Conservation (phyloP, 2,113 vertebrate species). For the Pollachius pollachius region DNA sequence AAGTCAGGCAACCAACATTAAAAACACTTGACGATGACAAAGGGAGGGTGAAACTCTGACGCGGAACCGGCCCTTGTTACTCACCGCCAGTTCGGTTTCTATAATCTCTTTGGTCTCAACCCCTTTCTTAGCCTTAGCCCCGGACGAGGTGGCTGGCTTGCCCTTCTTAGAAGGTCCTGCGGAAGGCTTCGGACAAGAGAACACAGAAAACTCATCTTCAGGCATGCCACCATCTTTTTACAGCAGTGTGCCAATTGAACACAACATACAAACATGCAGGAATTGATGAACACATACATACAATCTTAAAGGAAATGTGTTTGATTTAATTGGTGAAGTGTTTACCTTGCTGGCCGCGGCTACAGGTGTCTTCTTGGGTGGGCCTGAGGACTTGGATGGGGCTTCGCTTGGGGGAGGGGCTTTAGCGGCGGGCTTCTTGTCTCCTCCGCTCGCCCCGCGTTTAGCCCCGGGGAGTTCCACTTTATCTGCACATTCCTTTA, state of each 20-base stretch:
- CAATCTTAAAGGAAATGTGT: no score
- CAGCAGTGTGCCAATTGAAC: no score
- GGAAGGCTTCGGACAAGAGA: slow-evolving; percentile 65
- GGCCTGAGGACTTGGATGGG: slow-evolving; percentile 76
- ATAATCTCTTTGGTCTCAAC: slow-evolving; percentile 81
- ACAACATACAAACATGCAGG: not conserved
- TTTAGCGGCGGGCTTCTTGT: slow-evolving; percentile 82
- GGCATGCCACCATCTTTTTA: not conserved
- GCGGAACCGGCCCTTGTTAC: slow-evolving; percentile 26
- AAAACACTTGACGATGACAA: not conserved
- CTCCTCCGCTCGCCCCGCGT: slow-evolving; percentile 72
- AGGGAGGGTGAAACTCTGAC: no score
- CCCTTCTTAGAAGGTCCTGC: slow-evolving; percentile 84
- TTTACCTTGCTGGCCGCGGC: slow-evolving; percentile 77
- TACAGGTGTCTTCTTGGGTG: slow-evolving; percentile 77
- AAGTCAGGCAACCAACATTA: not conserved
- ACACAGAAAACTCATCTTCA: not conserved
- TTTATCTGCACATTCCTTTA: slow-evolving; percentile 95
- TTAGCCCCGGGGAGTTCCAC: slow-evolving; percentile 85
- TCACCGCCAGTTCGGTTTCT: slow-evolving; percentile 88
- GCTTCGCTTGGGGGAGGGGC: slow-evolving; percentile 67
- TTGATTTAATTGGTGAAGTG: no score
- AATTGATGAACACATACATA: not conserved
- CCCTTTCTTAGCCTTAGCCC: slow-evolving; percentile 84
- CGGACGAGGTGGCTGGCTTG: slow-evolving; percentile 72